phyloP scores from a whole-genome alignment of 2,888 invertebrate species.

The Lamproptera curius region DNA sequence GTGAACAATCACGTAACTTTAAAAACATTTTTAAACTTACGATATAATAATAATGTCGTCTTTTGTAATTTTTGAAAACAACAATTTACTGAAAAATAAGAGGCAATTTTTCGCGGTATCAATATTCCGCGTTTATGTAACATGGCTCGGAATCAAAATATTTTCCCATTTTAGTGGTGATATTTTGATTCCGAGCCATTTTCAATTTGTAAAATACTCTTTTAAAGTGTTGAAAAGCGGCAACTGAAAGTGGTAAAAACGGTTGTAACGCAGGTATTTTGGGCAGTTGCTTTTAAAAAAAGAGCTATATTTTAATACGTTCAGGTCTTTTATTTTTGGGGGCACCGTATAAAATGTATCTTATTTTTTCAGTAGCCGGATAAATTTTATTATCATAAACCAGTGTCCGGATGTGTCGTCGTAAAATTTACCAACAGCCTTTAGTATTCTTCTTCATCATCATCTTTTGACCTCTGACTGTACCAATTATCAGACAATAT shows the following conservation, averaged over 20 bases:
- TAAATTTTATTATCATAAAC: not conserved
- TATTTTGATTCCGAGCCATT: conserved; percentile 16
- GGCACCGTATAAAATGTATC: too few relatives aligned
- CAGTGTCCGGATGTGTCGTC: not conserved
- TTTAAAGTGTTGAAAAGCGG: not conserved
- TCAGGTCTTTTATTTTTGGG: too few relatives aligned
- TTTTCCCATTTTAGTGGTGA: conserved; percentile 21
- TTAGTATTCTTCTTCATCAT: not conserved
- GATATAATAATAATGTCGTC: too few relatives aligned
- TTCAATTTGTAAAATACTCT: conserved; percentile 14
- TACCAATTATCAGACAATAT: not conserved
- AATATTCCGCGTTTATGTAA: conserved; percentile 16
- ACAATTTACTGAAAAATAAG: too few relatives aligned
- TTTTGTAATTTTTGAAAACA: too few relatives aligned
- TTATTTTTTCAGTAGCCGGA: not conserved
- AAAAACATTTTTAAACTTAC: too few relatives aligned
- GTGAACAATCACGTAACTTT: too few relatives aligned
- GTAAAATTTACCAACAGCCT: not conserved
- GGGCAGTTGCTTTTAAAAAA: too few relatives aligned
- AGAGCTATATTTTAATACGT: too few relatives aligned
- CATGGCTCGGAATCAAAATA: too few relatives aligned
- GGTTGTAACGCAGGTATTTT: too few relatives aligned
- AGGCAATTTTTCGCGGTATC: conserved; percentile 19
- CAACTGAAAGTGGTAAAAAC: not conserved
- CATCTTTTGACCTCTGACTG: not conserved